Evolutionary conservation across 2,888 invertebrate genomes (phyloP).

Genomic region (Ommatoiulus sabulosus): DNA sequence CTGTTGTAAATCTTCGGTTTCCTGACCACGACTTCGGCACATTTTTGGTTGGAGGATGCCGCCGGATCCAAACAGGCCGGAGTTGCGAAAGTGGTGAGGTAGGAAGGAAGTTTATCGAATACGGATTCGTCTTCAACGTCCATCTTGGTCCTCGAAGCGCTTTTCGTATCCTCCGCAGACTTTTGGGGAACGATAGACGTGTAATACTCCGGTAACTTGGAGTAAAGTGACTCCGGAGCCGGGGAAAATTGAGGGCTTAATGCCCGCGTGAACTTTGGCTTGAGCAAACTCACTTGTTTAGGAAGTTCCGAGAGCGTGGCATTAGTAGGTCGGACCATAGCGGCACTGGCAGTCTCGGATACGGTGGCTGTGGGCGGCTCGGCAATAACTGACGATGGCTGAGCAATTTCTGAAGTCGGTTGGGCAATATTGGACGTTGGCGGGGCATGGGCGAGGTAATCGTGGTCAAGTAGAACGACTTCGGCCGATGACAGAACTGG

Average conservation of each 20-base stretch:
- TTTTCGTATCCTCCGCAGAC: not conserved
- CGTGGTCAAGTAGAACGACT: not conserved
- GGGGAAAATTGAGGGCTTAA: not conserved
- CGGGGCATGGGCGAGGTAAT: not conserved
- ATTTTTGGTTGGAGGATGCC: not conserved
- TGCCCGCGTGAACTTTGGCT: not conserved
- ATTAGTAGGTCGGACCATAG: not conserved
- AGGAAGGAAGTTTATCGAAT: constrained; percentile 30
- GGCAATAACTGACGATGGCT: no score
- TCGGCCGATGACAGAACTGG: not conserved
- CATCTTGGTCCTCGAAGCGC: not conserved
- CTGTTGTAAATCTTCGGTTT: no score
- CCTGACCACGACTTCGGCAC: not conserved
- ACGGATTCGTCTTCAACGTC: not conserved
- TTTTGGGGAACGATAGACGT: constrained; percentile 32
- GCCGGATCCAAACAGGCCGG: not conserved
- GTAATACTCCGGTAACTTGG: constrained; percentile 54
- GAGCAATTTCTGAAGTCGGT: not conserved
- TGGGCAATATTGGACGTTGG: not conserved
- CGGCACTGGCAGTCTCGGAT: not conserved
- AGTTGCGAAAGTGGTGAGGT: constrained; percentile 5
- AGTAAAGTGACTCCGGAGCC: constrained; percentile 32
- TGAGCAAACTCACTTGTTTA: not conserved
- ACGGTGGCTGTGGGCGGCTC: no score
- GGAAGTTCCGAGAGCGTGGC: not conserved